Base-by-base conservation (phyloP, 2,797 vertebrate species). In the Lophius americanus region DNA sequence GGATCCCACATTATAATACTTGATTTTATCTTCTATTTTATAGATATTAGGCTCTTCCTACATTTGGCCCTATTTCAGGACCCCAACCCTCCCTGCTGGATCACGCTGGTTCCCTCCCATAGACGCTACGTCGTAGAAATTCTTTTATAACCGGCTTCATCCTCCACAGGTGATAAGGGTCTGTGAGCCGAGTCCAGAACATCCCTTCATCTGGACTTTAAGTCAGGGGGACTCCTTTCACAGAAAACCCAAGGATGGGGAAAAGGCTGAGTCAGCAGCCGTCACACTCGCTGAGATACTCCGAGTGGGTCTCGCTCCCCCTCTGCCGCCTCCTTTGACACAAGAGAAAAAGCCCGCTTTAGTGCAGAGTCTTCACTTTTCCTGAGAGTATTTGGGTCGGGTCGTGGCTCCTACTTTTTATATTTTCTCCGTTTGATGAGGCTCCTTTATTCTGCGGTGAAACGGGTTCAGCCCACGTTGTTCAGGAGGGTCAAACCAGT, bases 191-290 rank as follows among this genome's bases (percentile, higher is more conserved):
- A 79, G 73, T 81, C 64, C 62, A 72, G 66, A 79, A 50, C 68
- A 60, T 81, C 63, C 59, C 78, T 87, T 79, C 72, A 73, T 81
- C 66, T 78, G 57, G 72, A 63, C 64, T 78, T 23, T 70, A 84
- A 71, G 71, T 73, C 70, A 38, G 65, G 60, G 13, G 9, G 68
- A 85, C 64, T 76, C 71, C 70, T 77, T 85, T 87, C 75, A 72
- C 60, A 82, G 62, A 87, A 81, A 87, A 82, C 73, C 72, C 69
- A 68, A 75, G 51, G 48, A 2, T 4, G 56, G 23, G 23, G 70
- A 83, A 87, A 89, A 63, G 9, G 80, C 83, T 41, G 60, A 68
- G 60, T 89, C 87, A 88, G 86, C 79, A 1, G 60, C 60, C 42
- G 52, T 76, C 76, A 67, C 78, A 79, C 68, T 62, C 75, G 51